Base-by-base conservation (phyloP, 2,797 vertebrate species). In the Diplodus sargus region DNA sequence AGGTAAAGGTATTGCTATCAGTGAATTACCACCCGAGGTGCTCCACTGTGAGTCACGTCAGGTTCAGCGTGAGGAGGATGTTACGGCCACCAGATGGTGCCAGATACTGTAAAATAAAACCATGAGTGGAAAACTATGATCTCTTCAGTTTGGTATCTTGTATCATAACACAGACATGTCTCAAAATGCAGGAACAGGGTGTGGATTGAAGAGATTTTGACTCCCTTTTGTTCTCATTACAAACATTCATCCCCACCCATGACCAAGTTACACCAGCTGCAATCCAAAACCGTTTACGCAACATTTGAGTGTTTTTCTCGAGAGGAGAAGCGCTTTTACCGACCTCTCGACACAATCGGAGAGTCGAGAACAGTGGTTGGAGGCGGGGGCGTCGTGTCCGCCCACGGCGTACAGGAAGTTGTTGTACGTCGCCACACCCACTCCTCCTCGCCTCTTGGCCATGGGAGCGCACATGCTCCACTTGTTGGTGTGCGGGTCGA, bases 401-500 rank as follows among this genome's bases (percentile, higher is more conserved):
- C 98, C 98, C 12, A 99, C 96, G 0, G 97, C 97, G 6, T 99
- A 99, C 57, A 99, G 79, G 81, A 98, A 98, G 78, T 97, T 97
- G 47, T 99, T 99, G 93, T 98, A 97, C 0, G 97, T 97, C 0
- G 97, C 97, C 81, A 98, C 97, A 0, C 98, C 97, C 4, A 99
- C 97, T 0, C 98, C 97, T 0, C 97, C 98, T 82, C 98, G 94
- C 81, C 98, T 93, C 90, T 99, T 99, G 25, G 97, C 95, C 98
- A 99, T 99, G 0, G 97, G 91, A 1, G 97, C 95, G 52, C 98
- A 99, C 47, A 96, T 88, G 74, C 96, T 98, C 98, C 98, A 99
- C 85, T 99, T 99, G 94, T 99, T 99, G 22, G 98, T 99, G 86
- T 99, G 98, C 0, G 98, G 98, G 79, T 99, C 98, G 45, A 99